Evolutionary conservation across 2,113 vertebrate genomes (phyloP).

Genomic region (Brachyistius frenatus): DNA sequence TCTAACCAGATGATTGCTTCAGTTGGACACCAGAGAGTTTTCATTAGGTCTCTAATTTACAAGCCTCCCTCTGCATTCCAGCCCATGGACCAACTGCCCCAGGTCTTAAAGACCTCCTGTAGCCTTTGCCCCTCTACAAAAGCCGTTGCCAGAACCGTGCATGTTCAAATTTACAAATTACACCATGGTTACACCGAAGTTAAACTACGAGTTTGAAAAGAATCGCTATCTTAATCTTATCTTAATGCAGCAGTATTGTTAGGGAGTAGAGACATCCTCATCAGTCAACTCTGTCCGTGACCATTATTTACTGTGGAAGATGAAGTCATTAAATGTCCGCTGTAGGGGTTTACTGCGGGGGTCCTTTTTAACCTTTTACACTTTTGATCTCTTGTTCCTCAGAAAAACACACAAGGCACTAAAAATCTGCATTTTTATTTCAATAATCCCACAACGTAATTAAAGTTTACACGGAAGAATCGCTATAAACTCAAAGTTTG

Average conservation of each 20-base stretch:
- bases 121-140: constrained; percentile 77
- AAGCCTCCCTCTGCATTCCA: constrained; percentile 94
- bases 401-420: background rate
- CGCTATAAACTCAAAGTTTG: background rate
- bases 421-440: background rate
- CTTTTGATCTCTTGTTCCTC: constrained; percentile 10
- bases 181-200: constrained; percentile 6
- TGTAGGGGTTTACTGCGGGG: constrained; percentile 26
- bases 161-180: constrained; percentile 53
- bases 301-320: background rate
- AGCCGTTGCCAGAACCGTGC: constrained; percentile 41
- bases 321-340: constrained; percentile 13
- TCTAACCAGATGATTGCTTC: constrained; percentile 99
- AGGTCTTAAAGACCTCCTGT: constrained; percentile 87
- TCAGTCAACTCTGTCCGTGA: background rate
- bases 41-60: constrained; percentile 99
- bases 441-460: background rate
- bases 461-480: background rate
- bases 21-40: constrained; percentile 95
- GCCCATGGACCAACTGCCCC: constrained; percentile 85
- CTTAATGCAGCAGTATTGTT: constrained; percentile 2
- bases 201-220: constrained; percentile 5
- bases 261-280: constrained; percentile 1
- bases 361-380: constrained; percentile 2
- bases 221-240: background rate